Conservation (phyloP, 2,113 vertebrate species). For the Aldabrachelys gigantea region DNA sequence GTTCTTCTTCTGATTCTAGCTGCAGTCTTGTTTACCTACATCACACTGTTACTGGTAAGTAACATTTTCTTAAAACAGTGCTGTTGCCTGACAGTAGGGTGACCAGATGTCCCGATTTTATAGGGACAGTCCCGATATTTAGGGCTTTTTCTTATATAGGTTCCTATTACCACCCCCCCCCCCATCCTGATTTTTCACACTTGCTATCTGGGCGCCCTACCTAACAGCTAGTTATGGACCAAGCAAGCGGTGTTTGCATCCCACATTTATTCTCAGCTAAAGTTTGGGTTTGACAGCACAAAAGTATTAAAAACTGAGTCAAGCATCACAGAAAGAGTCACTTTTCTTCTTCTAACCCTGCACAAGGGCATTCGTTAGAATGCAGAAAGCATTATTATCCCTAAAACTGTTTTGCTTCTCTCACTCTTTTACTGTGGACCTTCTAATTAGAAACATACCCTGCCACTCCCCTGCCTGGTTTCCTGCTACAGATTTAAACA, state of each 20-base stretch:
- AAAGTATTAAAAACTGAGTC: neutral
- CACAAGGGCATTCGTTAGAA: neutral
- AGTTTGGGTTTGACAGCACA: neutral
- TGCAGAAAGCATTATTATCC: neutral
- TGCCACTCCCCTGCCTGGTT: neutral
- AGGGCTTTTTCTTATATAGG: too few species aligned
- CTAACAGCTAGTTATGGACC: neutral
- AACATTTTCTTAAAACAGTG: neutral
- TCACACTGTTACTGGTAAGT: constrained; percentile 84
- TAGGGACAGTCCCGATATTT: too few species aligned
- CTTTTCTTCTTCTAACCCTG: neutral
- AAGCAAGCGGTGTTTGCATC: neutral
- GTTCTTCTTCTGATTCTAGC: constrained; percentile 82
- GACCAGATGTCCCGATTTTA: too few species aligned
- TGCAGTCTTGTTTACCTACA: constrained; percentile 81
- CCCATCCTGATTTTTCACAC: too few species aligned
- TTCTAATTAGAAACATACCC: neutral
- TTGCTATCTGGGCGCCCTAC: too few species aligned
- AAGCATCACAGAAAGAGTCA: neutral
- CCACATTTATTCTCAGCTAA: neutral
- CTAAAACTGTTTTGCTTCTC: neutral
- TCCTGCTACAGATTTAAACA: neutral
- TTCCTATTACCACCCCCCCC: too few species aligned
- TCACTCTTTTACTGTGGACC: neutral
- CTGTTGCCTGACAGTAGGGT: too few species aligned